These are phyloP conservation scores for Lepisosteus osseus DNA, from an alignment of 2,113 vertebrate species.

Conservation along the genomic window DNA sequence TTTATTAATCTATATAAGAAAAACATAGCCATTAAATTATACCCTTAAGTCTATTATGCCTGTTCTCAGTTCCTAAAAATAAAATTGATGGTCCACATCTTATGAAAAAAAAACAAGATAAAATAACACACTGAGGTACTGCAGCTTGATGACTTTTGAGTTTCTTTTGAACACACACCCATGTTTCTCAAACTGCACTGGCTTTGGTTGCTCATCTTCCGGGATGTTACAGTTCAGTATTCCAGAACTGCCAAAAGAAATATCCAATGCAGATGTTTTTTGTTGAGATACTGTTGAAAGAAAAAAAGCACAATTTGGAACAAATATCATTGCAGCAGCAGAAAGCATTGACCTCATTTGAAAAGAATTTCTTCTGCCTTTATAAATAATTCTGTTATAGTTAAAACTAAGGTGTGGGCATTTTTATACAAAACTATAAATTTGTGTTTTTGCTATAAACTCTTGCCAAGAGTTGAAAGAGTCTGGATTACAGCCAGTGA, in stretches of 20 bases:
- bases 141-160: too few relatives aligned
- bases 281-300: background rate
- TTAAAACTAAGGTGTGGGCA: constrained; percentile 34
- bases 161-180: background rate
- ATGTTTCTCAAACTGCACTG: background rate
- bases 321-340: constrained; percentile 41
- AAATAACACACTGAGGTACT: too few relatives aligned
- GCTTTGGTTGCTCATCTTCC: background rate
- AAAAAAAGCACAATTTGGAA: background rate
- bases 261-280: constrained; percentile 50
- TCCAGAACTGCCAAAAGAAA: constrained; percentile 53
- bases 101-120: too few relatives aligned
- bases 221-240: background rate
- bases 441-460: constrained; percentile 54
- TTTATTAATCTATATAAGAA: too few relatives aligned
- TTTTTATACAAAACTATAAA: constrained; percentile 49
- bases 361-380: constrained; percentile 65
- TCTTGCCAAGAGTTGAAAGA: constrained; percentile 54
- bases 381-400: constrained; percentile 39
- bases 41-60: too few relatives aligned
- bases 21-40: too few relatives aligned
- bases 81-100: too few relatives aligned
- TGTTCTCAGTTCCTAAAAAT: too few relatives aligned
- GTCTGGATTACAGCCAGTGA: constrained; percentile 62
- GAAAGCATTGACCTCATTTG: constrained; percentile 58